Conservation (phyloP, 2,113 vertebrate genomes). For the Phasianus colchicus region DNA sequence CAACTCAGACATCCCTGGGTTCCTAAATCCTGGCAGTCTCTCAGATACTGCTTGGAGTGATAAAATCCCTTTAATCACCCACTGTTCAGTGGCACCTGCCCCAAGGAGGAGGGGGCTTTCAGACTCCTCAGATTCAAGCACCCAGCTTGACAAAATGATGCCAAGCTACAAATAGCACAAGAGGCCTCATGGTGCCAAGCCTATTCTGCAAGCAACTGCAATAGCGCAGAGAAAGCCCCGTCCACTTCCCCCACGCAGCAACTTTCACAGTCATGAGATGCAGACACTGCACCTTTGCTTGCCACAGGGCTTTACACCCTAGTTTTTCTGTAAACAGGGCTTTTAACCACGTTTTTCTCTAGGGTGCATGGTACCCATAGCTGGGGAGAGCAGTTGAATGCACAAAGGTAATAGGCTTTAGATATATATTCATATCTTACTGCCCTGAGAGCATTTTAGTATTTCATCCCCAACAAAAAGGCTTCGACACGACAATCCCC, state of each 20-base stretch:
- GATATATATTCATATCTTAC: background rate
- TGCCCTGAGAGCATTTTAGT: background rate
- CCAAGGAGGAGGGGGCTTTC: background rate
- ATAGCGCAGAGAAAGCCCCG: background rate
- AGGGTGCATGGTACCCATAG: background rate
- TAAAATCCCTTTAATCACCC: background rate
- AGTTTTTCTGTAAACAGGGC: no score
- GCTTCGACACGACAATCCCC: background rate
- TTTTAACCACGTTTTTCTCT: background rate
- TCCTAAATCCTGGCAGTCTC: background rate
- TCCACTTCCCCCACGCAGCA: background rate
- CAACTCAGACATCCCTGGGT: background rate
- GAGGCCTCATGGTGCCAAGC: background rate
- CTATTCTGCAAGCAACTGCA: background rate
- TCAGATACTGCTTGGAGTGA: background rate
- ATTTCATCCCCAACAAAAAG: background rate
- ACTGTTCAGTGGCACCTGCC: background rate
- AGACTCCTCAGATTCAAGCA: background rate
- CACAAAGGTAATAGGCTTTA: background rate
- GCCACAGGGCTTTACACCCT: background rate
- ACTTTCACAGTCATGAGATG: background rate
- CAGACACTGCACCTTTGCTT: background rate
- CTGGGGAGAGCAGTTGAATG: background rate
- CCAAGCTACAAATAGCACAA: background rate
- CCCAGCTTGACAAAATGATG: background rate